Evolutionary conservation across 2,113 vertebrate genomes (phyloP).

Genomic region (Sus scrofa): T2T-Sscrofa CM000822.6:19327001-19327500

Average conservation of each 20-base stretch:
- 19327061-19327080: not conserved
- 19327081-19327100: not conserved
- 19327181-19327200: constrained; percentile 11
- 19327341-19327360: not conserved
- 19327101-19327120: not conserved
- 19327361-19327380: not conserved
- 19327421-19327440: not conserved
- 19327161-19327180: not conserved
- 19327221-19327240: not conserved
- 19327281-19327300: not conserved
- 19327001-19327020: not conserved
- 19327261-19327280: not conserved
- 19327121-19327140: not conserved
- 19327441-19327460: not conserved
- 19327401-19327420: not conserved
- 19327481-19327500: not conserved
- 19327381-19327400: not conserved
- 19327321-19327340: not conserved
- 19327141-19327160: not conserved
- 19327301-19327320: not conserved
- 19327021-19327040: not conserved
- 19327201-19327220: not conserved
- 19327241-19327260: constrained; percentile 6
- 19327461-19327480: not conserved
- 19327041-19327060: not conserved